Evolutionary conservation across 2,113 vertebrate genomes (phyloP).

Genomic region (Peromyscus californicus): DNA sequence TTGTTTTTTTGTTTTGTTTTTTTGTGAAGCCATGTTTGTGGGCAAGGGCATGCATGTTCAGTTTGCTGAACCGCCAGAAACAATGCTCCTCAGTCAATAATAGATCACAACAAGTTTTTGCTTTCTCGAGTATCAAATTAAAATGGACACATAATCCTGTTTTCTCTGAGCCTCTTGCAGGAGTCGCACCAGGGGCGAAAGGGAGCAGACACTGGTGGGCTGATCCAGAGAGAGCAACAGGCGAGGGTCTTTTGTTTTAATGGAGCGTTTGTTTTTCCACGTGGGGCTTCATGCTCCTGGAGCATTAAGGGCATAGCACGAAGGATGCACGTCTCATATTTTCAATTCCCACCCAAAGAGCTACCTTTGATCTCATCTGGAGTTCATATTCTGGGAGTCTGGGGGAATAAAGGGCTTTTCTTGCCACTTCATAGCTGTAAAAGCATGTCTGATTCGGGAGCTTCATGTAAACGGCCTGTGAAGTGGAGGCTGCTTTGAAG

Average conservation of each 20-base stretch:
- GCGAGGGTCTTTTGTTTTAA: constrained; percentile 21
- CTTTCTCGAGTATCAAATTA: background rate
- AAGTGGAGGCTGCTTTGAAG: constrained; percentile 63
- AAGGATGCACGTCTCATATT: constrained; percentile 65
- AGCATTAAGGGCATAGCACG: constrained; percentile 52
- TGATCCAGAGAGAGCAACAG: background rate
- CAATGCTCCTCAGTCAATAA: background rate
- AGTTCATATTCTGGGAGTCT: constrained; percentile 75
- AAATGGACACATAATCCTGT: background rate
- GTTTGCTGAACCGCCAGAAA: background rate
- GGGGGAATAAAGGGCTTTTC: constrained; percentile 70
- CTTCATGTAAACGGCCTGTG: constrained; percentile 60
- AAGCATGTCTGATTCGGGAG: constrained; percentile 66
- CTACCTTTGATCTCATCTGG: constrained; percentile 78
- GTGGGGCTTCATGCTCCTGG: constrained; percentile 64
- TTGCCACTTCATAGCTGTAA: constrained; percentile 66
- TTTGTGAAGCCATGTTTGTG: background rate
- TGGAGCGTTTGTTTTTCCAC: constrained; percentile 56
- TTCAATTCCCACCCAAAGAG: constrained; percentile 69
- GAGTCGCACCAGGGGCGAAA: background rate
- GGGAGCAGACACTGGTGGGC: background rate
- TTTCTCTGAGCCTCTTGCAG: background rate
- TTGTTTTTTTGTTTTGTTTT: too few relatives aligned
- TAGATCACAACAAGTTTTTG: background rate
- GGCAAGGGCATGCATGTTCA: background rate